Base-by-base conservation (phyloP, 1,140 invertebrate species). In the Diabrotica virgifera region DNA sequence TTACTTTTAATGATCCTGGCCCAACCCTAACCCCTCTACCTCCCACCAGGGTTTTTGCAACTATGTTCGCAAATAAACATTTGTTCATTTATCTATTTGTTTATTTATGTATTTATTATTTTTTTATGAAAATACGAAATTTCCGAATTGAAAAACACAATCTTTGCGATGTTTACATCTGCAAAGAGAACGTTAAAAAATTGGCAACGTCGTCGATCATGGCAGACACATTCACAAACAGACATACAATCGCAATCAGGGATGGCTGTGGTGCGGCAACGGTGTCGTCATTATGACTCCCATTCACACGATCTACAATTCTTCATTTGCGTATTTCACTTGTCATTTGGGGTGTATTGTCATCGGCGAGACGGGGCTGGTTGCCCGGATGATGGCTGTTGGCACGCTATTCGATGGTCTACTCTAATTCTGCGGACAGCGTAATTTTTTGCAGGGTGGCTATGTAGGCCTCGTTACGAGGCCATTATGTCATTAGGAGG, bases 261-360 rank as follows among this genome's bases (percentile, higher is more conserved):
- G n/a, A 46, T 66, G 61, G 61, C 24, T 72, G 73, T 70, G 69
- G 70, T 74, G 68, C 58, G 68, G 76, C 40, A 46, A 46, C 40
- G 40, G 40, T 46, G 40, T 46, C 40, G 73, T 77, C 77, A 75
- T 77, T 78, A 77, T 72, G 75, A 71, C 67, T 63, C 64, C 75
- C 75, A 78, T 78, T 78, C 76, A 78, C 74, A 75, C 74, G 67
- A 68, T 71, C 74, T 74, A 81, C 80, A 81, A 80, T 81, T 81
- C 80, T 81, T 81, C 80, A 81, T 81, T 81, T 81, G 79, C 80
- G 79, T 81, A 81, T 81, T 81, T 80, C 79, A 81, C 79, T 80
- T 81, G 80, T 80, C 80, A 81, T 81, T 81, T 81, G 79, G 71
- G 72, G 61, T 65, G 76, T 78, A 81, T 80, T 81, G 79, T 81